Percentiles rank a stretch among this genome's conserved stretches.
Conservation (phyloP, 2,113 vertebrate species). For the Poeciliopsis turrubarensis region DNA sequence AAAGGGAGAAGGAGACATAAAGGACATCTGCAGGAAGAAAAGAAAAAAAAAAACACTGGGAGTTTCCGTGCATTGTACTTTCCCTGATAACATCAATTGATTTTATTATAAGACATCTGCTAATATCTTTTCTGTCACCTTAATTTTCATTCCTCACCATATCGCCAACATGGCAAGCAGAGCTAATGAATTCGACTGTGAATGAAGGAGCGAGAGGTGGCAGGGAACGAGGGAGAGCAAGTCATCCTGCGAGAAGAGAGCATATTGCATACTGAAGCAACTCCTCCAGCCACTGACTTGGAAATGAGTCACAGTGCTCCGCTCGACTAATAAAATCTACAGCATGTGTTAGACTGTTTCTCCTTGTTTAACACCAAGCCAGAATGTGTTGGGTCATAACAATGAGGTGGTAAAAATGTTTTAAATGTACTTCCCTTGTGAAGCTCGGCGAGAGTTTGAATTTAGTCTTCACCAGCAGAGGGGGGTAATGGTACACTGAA, state of each 20-base stretch:
- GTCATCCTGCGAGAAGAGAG: conserved; percentile 46
- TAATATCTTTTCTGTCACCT: conserved; percentile 53
- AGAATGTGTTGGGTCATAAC: conserved; percentile 70
- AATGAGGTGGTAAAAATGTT: conserved; percentile 69
- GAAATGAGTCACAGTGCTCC: conserved; percentile 63
- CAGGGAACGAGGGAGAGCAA: conserved; percentile 19
- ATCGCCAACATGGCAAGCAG: conserved; percentile 49
- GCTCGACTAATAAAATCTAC: conserved; percentile 64
- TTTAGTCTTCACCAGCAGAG: conserved; percentile 63
- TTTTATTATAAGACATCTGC: conserved; percentile 45
- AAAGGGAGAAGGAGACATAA: conserved; percentile 41
- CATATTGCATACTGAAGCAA: conserved; percentile 49
- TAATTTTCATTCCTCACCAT: conserved; percentile 51
- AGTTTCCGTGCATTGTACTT: conserved; percentile 18
- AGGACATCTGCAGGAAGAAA: background rate
- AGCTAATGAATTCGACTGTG: conserved; percentile 59
- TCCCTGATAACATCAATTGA: conserved; percentile 41
- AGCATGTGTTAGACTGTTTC: conserved; percentile 64
- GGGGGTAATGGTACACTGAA: conserved; percentile 68
- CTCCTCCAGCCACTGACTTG: conserved; percentile 62
- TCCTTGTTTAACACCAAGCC: conserved; percentile 68
- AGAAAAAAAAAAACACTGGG: background rate
- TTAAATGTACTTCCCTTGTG: conserved; percentile 52
- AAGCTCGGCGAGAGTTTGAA: conserved; percentile 9
- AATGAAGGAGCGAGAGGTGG: conserved; percentile 52